Conservation (phyloP, 2,113 vertebrate species). For the Orcinus orca region DNA sequence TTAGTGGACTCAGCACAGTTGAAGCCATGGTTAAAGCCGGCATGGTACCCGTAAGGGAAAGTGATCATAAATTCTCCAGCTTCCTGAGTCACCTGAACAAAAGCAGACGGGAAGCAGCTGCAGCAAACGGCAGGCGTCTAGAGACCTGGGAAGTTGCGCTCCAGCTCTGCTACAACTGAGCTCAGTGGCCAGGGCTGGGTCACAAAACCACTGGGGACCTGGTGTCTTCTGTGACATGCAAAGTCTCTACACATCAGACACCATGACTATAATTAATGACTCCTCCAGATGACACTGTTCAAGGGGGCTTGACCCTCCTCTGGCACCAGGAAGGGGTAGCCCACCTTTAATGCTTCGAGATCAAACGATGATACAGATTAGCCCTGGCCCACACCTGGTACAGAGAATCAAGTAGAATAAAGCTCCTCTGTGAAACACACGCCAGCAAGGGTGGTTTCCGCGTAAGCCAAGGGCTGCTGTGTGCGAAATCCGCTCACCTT, state of each 20-base stretch:
- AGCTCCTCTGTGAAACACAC: neutral
- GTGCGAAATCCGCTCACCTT: constrained; percentile 84
- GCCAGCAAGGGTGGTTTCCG: neutral
- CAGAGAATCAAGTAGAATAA: neutral
- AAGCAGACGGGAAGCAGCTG: neutral
- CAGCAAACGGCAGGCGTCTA: neutral
- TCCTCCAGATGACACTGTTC: neutral
- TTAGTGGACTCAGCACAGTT: constrained; percentile 98
- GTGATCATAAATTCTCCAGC: constrained; percentile 97
- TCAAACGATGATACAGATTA: neutral
- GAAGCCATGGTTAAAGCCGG: constrained; percentile 99
- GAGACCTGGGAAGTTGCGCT: neutral
- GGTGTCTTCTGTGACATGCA: neutral
- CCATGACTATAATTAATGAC: neutral
- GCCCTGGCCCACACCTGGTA: neutral
- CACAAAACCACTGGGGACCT: neutral
- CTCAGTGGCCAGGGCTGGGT: neutral
- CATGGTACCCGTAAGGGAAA: constrained; percentile 96
- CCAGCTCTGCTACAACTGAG: neutral
- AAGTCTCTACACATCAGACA: neutral
- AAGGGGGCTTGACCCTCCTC: neutral
- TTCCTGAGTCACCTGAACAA: constrained; percentile 93
- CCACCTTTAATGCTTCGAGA: neutral
- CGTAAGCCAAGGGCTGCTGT: neutral
- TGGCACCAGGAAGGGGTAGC: neutral